Conservation (phyloP, 2,113 vertebrate genomes). For the Cololabis saira region DNA sequence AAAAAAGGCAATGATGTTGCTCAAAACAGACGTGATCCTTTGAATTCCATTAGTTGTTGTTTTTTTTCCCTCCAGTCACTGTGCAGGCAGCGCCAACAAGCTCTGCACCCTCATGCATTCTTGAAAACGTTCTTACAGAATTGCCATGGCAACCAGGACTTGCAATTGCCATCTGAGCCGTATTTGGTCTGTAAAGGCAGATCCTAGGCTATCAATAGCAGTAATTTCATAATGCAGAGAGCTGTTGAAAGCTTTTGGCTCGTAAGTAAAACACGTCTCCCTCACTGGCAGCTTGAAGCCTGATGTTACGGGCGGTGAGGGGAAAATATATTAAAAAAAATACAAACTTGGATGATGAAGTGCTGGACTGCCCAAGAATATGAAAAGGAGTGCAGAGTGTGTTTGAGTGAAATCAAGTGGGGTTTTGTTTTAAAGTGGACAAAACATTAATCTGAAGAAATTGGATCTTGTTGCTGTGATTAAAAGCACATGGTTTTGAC, state of each 20-base stretch:
- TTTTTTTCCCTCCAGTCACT: neutral
- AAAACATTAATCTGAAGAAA: slow-evolving; percentile 51
- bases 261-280: slow-evolving; percentile 22
- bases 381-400: slow-evolving; percentile 5
- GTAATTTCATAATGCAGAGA: slow-evolving; percentile 12
- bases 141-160: slow-evolving; percentile 44
- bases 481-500: slow-evolving; percentile 72
- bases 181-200: slow-evolving; percentile 24
- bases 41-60: neutral
- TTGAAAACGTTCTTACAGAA: slow-evolving; percentile 19
- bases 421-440: slow-evolving; percentile 36
- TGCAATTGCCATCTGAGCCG: slow-evolving; percentile 22
- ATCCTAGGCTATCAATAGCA: slow-evolving; percentile 16
- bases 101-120: slow-evolving; percentile 14
- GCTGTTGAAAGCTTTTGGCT: slow-evolving; percentile 13
- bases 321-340: slow-evolving; percentile 1
- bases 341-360: slow-evolving; percentile 4
- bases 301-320: neutral
- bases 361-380: neutral
- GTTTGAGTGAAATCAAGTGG: slow-evolving; percentile 4
- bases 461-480: slow-evolving; percentile 56
- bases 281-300: slow-evolving; percentile 1
- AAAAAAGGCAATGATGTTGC: no score
- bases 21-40: neutral
- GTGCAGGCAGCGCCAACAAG: neutral